phyloP scores from a whole-genome alignment of 2,113 vertebrate species.

The Scalopus aquaticus region DNA sequence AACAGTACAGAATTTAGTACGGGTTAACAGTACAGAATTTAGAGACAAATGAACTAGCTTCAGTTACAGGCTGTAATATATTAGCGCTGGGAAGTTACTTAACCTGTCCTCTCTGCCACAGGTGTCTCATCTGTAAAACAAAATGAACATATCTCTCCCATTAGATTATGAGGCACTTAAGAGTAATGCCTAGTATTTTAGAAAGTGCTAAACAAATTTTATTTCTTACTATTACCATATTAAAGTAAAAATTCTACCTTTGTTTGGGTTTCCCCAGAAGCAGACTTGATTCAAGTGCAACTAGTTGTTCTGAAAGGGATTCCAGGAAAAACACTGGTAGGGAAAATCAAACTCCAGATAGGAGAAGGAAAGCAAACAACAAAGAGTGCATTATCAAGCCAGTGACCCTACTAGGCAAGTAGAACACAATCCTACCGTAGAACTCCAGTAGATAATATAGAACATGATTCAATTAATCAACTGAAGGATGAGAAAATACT shows the following conservation, averaged over 20 bases:
- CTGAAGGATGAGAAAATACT: not conserved
- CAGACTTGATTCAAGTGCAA: not conserved
- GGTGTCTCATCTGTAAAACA: not conserved
- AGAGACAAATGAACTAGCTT: not conserved
- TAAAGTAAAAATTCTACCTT: not conserved
- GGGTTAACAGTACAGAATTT: not conserved
- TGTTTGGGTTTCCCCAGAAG: slow-evolving; percentile 1
- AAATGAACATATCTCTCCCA: not conserved
- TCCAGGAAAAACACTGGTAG: not conserved
- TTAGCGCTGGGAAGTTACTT: slow-evolving; percentile 19
- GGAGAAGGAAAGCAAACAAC: not conserved
- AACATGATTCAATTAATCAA: not conserved
- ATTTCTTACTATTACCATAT: not conserved
- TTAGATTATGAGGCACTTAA: not conserved
- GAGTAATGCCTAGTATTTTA: not conserved
- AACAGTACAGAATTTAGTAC: not conserved
- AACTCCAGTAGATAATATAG: not conserved
- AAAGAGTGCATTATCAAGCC: not conserved
- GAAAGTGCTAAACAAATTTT: not conserved
- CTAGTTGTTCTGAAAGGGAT: not conserved
- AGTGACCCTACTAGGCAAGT: not conserved
- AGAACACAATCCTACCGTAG: not conserved
- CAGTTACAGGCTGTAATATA: not conserved
- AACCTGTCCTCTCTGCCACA: not conserved
- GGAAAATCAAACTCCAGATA: not conserved